Evolutionary conservation across 2,113 vertebrate species (phyloP).

Genomic region (Phalacrocorax carbo): DNA sequence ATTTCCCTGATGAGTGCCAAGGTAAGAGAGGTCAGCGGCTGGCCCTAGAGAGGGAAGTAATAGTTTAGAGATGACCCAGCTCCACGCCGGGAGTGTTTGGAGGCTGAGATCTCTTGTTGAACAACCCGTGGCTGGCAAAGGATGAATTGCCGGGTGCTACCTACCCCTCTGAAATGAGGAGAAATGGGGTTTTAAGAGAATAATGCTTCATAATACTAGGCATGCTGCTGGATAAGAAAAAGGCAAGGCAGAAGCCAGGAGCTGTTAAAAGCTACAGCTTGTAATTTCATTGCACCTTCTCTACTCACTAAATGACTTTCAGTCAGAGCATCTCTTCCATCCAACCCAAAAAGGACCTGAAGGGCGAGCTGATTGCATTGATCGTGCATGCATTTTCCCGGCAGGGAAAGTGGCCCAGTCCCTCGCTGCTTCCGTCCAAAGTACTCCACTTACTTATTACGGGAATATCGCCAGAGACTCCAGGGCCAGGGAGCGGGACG

Average conservation of each 20-base stretch:
- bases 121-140: background rate
- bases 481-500: background rate
- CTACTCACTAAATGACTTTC: slow-evolving; percentile 54
- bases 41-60: background rate
- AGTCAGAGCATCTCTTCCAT: slow-evolving; percentile 28
- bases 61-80: background rate
- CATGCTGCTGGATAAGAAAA: background rate
- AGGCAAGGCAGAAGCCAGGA: slow-evolving; percentile 22
- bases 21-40: background rate
- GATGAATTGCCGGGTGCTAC: background rate
- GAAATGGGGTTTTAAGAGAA: slow-evolving; percentile 20
- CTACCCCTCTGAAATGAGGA: background rate
- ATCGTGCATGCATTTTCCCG: background rate
- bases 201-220: background rate
- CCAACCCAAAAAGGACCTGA: slow-evolving; percentile 44
- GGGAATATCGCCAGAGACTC: slow-evolving; percentile 33
- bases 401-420: slow-evolving; percentile 25
- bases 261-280: slow-evolving; percentile 35
- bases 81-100: background rate
- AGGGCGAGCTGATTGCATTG: slow-evolving; percentile 47
- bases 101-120: background rate
- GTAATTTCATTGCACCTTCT: slow-evolving; percentile 42
- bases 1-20: background rate
- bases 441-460: background rate
- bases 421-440: slow-evolving; percentile 8